These are phyloP conservation scores for Ceyx margarethae DNA, from an alignment of 2,113 vertebrate species.

Conservation along the genomic window DNA sequence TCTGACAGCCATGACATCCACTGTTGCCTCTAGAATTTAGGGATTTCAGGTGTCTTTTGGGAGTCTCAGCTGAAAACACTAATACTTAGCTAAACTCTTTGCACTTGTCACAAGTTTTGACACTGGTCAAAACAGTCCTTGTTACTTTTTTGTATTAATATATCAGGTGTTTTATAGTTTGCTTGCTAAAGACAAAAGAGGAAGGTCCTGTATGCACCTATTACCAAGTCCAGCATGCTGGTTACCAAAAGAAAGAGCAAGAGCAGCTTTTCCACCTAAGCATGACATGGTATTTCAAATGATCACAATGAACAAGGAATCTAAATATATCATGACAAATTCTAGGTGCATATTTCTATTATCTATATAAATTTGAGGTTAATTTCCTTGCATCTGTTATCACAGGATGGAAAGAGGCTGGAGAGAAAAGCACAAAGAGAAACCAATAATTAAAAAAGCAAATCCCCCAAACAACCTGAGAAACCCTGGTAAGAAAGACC, in stretches of 20 bases:
- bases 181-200: conserved; percentile 50
- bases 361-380: not conserved
- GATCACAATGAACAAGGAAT: conserved; percentile 68
- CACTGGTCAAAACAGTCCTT: too few relatives aligned
- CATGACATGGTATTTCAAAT: not conserved
- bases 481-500: not conserved
- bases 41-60: rapidly evolving
- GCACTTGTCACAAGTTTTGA: not conserved
- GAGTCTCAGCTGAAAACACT: not conserved
- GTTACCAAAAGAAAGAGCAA: conserved; percentile 69
- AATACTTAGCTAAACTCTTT: not conserved
- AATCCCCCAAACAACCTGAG: not conserved
- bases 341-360: conserved; percentile 30
- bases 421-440: not conserved
- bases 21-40: not conserved
- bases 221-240: conserved; percentile 67
- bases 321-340: conserved; percentile 66
- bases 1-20: not conserved
- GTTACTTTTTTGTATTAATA: not conserved
- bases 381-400: not conserved
- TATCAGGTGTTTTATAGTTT: conserved; percentile 70
- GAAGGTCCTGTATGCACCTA: conserved; percentile 49
- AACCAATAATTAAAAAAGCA: not conserved
- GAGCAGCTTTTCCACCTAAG: conserved; percentile 63
- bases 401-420: not conserved